Conservation (phyloP, 2,888 invertebrate species). For the Panzeria rudis region DNA sequence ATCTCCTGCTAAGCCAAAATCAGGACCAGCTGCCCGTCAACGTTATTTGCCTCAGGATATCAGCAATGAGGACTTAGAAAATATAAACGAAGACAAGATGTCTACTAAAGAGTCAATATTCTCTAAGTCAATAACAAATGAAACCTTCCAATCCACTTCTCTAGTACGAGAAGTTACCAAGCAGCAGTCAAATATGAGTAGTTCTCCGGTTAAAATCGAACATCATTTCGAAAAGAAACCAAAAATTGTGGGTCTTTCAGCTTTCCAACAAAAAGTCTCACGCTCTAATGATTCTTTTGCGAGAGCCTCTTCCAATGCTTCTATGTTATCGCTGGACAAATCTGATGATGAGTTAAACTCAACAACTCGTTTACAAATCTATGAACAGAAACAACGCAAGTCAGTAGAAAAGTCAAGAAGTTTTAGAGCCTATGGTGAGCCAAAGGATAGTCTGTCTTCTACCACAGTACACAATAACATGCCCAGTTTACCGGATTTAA, state of each 20-base stretch:
- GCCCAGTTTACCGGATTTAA: conserved; percentile 82
- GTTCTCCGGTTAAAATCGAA: conserved; percentile 57
- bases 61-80: conserved; percentile 74
- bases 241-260: conserved; percentile 85
- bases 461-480: conserved; percentile 77
- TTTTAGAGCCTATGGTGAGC: conserved; percentile 86
- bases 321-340: conserved; percentile 78
- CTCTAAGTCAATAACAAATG: conserved; percentile 76
- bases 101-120: conserved; percentile 73
- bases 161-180: conserved; percentile 78
- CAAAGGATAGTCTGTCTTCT: conserved; percentile 73
- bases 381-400: conserved; percentile 84
- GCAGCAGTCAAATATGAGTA: conserved; percentile 56
- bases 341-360: conserved; percentile 51
- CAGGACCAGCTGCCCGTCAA: conserved; percentile 85
- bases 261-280: conserved; percentile 85
- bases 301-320: conserved; percentile 77
- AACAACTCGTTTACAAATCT: conserved; percentile 71
- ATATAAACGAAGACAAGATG: conserved; percentile 33
- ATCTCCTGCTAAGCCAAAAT: conserved; percentile 79
- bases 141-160: conserved; percentile 81
- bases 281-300: conserved; percentile 82
- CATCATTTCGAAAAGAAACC: conserved; percentile 82
- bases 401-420: conserved; percentile 89
- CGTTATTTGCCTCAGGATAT: conserved; percentile 86